Conservation (phyloP, 2,113 vertebrate species). For the Fregetta grallaria region DNA sequence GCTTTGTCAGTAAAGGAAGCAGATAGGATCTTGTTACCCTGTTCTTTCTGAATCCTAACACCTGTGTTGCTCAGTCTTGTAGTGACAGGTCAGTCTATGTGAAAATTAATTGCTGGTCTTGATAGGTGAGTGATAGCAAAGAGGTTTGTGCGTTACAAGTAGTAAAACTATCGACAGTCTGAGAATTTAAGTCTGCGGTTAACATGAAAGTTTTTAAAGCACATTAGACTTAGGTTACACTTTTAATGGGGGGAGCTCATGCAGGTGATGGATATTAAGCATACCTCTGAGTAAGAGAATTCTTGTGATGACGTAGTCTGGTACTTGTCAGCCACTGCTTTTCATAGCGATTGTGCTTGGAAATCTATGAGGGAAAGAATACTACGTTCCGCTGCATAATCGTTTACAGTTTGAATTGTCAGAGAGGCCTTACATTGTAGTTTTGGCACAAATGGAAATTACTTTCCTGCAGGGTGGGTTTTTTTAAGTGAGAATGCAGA, state of each 20-base stretch:
- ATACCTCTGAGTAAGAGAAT: neutral
- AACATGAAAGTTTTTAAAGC: neutral
- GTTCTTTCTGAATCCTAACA: neutral
- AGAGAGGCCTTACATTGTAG: neutral
- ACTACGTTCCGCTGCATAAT: neutral
- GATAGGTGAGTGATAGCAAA: neutral
- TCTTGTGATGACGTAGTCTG: neutral
- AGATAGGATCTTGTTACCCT: neutral
- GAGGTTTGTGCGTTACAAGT: neutral
- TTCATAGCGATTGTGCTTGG: neutral
- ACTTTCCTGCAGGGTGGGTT: neutral
- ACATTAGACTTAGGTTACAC: fast-evolving
- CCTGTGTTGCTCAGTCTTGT: neutral
- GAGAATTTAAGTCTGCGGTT: neutral
- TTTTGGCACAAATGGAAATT: neutral
- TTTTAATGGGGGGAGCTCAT: neutral
- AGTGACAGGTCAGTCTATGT: neutral
- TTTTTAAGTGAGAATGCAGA: neutral
- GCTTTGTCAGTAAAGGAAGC: neutral
- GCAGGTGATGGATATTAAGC: neutral
- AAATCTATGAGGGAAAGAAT: neutral
- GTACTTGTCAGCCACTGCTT: neutral
- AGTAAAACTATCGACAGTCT: neutral
- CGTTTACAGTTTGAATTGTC: neutral
- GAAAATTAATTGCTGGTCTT: neutral